phyloP scores from a whole-genome alignment of 2,888 invertebrate species.

The Geophilus truncorum region DNA sequence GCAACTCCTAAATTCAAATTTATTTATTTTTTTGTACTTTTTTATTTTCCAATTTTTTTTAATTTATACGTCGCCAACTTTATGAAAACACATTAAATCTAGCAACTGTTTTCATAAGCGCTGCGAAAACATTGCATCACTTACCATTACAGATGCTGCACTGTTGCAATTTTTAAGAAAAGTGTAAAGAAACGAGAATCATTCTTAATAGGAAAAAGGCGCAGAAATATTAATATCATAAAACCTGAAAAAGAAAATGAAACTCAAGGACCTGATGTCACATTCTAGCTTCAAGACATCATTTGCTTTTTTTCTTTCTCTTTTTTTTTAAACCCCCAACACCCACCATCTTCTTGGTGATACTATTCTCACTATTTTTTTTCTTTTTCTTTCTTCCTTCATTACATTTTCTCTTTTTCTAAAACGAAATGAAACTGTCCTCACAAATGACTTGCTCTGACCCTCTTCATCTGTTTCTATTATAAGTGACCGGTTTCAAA shows the following conservation, averaged over 20 bases:
- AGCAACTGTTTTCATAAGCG: background rate
- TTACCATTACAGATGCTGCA: background rate
- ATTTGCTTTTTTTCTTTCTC: background rate
- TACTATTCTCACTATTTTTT: background rate
- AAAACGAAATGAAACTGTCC: constrained; percentile 20
- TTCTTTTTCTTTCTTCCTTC: background rate
- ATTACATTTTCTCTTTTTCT: constrained; percentile 16
- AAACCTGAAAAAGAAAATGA: constrained; percentile 17
- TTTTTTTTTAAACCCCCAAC: background rate
- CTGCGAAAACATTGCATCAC: background rate
- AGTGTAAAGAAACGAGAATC: background rate
- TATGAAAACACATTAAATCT: constrained; percentile 6
- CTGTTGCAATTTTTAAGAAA: background rate
- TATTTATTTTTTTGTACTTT: background rate
- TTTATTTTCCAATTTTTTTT: background rate
- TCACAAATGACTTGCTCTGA: constrained; percentile 8
- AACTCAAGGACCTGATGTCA: constrained; percentile 16
- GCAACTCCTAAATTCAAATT: too few species aligned
- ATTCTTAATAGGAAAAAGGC: constrained; percentile 6
- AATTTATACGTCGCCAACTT: background rate
- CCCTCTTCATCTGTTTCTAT: constrained; percentile 12
- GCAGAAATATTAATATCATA: constrained; percentile 11
- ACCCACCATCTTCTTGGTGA: background rate
- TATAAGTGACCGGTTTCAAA: background rate
- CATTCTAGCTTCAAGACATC: background rate